Percentiles rank a stretch among this genome's conserved stretches.
These are phyloP conservation scores for Molossus molossus DNA, from an alignment of 2,797 vertebrate genomes.

Conservation along the genomic window DNA sequence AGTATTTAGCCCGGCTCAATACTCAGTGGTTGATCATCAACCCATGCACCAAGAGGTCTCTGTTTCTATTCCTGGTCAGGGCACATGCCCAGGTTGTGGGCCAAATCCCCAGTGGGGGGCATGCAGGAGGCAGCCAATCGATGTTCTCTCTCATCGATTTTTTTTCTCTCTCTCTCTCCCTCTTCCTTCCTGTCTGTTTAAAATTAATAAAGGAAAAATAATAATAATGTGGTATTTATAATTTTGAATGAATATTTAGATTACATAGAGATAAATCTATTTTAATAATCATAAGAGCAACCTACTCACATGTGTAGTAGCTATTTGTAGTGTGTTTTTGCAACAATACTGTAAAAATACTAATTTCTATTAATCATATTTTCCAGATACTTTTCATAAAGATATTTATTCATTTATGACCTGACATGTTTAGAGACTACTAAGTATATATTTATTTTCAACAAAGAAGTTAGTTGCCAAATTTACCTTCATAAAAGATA, in stretches of 20 bases:
- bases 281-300: slow-evolving; percentile 39
- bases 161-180: too few relatives aligned
- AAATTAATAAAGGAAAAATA: too few relatives aligned
- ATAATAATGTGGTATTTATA: slow-evolving; percentile 17
- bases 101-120: too few relatives aligned
- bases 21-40: too few relatives aligned
- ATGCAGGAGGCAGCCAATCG: too few relatives aligned
- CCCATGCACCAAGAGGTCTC: too few relatives aligned
- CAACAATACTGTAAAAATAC: slow-evolving; percentile 33
- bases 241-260: slow-evolving; percentile 29
- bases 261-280: neutral
- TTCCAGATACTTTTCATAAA: slow-evolving; percentile 45
- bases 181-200: too few relatives aligned
- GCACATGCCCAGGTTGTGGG: too few relatives aligned
- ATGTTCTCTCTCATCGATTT: too few relatives aligned
- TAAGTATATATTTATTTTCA: neutral
- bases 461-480: neutral
- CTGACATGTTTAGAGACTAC: neutral
- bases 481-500: neutral
- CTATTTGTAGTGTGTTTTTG: neutral
- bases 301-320: neutral
- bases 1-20: neutral
- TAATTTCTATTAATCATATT: slow-evolving; percentile 25
- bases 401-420: neutral
- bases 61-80: too few relatives aligned